These are phyloP conservation scores for Perizoma flavofasciatum DNA, from an alignment of 2,888 invertebrate species.

Conservation along the genomic window DNA sequence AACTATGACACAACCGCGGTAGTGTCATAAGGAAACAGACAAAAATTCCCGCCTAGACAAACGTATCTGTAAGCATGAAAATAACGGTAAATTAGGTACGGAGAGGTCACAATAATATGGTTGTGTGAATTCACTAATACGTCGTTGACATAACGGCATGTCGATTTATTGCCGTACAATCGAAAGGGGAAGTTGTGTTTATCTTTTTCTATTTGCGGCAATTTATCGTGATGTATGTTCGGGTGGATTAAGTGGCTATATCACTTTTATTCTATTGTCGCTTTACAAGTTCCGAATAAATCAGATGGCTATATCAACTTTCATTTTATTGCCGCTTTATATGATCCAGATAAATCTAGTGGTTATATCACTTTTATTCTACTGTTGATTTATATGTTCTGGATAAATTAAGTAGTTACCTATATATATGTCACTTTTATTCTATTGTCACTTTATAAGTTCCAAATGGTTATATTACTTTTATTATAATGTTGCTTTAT, in stretches of 20 bases:
- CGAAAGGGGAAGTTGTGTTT: conserved; percentile 74
- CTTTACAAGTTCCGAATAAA: conserved; percentile 50
- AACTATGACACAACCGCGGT: too few species aligned
- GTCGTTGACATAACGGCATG: conserved; percentile 76
- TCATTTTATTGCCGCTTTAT: conserved; percentile 40
- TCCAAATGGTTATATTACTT: conserved; percentile 48
- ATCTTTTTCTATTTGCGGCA: conserved; percentile 72
- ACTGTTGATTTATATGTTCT: conserved; percentile 45
- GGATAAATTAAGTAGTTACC: too few species aligned
- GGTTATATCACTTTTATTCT: conserved; percentile 46
- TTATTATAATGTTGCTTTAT: conserved; percentile 40
- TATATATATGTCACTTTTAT: too few species aligned
- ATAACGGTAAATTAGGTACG: too few species aligned
- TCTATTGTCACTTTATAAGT: too few species aligned
- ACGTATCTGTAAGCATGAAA: too few species aligned
- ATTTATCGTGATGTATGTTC: conserved; percentile 60
- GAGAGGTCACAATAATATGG: conserved; percentile 49
- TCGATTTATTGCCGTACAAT: conserved; percentile 78
- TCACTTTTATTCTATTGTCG: conserved; percentile 39
- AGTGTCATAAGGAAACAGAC: too few species aligned
- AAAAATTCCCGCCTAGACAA: too few species aligned
- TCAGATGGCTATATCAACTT: conserved; percentile 48
- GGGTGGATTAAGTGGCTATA: conserved; percentile 50
- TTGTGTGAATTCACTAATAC: conserved; percentile 66
- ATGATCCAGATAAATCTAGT: conserved; percentile 53